Percentiles rank a stretch among this genome's conserved stretches.
phyloP scores from a whole-genome alignment of 2,797 vertebrate genomes.

The Chromobotia macracanthus region DNA sequence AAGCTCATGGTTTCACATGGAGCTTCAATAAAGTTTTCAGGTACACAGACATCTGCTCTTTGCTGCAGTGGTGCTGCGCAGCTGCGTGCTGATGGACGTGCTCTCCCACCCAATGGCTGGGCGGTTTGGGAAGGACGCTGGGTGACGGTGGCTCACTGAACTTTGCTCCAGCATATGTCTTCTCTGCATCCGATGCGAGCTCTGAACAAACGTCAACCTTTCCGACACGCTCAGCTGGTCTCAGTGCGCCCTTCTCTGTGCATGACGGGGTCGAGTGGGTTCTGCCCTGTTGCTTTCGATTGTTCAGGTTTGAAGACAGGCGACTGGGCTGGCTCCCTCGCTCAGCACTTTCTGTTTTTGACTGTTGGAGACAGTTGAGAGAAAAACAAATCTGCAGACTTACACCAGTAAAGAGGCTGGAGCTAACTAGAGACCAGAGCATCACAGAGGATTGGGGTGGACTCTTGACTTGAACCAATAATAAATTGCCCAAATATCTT shows the following conservation, averaged over 20 bases:
- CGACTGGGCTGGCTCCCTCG: conserved; percentile 51
- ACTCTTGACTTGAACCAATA: too few species aligned
- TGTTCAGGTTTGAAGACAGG: conserved; percentile 49
- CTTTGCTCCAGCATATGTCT: conserved; percentile 88
- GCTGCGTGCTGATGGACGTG: conserved; percentile 66
- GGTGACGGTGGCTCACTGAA: conserved; percentile 95
- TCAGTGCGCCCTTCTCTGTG: too few species aligned
- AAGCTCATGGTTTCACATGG: conserved; percentile 69
- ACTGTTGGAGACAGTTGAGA: conserved; percentile 67
- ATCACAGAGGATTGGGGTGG: too few species aligned
- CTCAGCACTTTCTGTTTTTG: conserved; percentile 66
- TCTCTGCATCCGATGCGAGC: conserved; percentile 73
- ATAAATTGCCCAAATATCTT: too few species aligned
- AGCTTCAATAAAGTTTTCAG: conserved; percentile 93
- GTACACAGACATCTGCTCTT: conserved; percentile 89
- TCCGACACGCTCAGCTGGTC: conserved; percentile 64
- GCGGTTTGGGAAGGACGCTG: conserved; percentile 92
- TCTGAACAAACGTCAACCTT: conserved; percentile 68
- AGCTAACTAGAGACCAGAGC: too few species aligned
- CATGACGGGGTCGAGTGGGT: too few species aligned
- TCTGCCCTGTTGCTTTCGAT: conserved; percentile 47
- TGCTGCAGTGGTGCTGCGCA: conserved; percentile 73
- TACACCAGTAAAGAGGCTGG: too few species aligned
- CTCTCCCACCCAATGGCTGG: conserved; percentile 91
- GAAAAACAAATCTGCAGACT: too few species aligned